Conservation (phyloP, 2,113 vertebrate species). For the Nannospalax galili region DNA sequence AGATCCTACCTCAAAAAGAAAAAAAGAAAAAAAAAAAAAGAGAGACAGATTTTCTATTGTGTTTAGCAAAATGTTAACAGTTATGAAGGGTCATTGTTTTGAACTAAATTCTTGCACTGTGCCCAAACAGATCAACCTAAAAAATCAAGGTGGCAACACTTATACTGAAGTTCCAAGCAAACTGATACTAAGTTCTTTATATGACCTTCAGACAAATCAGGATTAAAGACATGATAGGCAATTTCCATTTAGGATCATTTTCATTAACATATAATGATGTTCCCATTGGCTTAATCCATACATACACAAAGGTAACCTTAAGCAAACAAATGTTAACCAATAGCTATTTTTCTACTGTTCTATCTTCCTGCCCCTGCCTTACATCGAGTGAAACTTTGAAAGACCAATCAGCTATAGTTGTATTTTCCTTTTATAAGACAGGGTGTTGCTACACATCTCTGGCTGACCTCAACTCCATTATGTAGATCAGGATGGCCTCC, state of each 20-base stretch:
- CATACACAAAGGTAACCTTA: neutral
- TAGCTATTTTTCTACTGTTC: neutral
- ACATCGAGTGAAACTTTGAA: neutral
- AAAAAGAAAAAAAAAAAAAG: too few species aligned
- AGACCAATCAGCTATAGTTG: neutral
- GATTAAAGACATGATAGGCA: neutral
- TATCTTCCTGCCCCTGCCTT: neutral
- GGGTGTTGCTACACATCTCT: neutral
- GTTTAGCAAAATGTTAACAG: neutral
- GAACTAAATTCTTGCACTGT: neutral
- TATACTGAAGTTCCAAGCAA: neutral
- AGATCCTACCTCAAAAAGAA: too few species aligned
- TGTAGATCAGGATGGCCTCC: neutral
- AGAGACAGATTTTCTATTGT: neutral
- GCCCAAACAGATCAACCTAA: neutral
- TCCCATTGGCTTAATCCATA: neutral
- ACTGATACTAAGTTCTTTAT: neutral
- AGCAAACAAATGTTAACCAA: neutral
- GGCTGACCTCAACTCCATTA: neutral
- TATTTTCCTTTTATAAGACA: neutral
- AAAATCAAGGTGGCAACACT: neutral
- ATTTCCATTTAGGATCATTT: neutral
- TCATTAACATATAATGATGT: neutral
- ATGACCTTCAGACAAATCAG: neutral
- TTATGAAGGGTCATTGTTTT: neutral